Evolutionary conservation across 2,888 invertebrate species (phyloP).

Genomic region (Vesta saturnalis): DNA sequence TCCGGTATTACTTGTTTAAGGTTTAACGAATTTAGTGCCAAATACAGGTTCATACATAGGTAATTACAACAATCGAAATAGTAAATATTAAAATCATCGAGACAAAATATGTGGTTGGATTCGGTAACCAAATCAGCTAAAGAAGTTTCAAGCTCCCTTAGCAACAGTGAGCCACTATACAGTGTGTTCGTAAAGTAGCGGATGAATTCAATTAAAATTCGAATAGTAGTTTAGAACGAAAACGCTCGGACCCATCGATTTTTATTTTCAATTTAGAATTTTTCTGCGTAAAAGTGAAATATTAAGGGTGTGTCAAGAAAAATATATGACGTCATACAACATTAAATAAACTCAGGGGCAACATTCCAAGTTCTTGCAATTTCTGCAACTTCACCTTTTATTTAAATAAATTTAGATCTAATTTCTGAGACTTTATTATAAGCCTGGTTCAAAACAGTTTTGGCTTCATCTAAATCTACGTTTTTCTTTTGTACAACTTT

Average conservation of each 20-base stretch:
- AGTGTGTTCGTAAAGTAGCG: too few species aligned
- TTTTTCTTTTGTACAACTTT: background rate
- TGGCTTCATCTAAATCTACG: background rate
- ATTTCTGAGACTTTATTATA: background rate
- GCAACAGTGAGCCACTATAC: background rate
- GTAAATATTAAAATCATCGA: background rate
- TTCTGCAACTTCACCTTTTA: background rate
- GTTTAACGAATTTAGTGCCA: background rate
- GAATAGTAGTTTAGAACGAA: too few species aligned
- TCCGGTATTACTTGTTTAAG: too few species aligned
- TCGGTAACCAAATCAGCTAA: background rate
- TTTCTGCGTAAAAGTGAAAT: too few species aligned
- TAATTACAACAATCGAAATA: too few species aligned
- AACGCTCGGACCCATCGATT: too few species aligned
- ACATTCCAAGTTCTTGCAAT: background rate
- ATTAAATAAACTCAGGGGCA: background rate
- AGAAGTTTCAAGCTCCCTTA: background rate
- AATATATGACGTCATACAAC: too few species aligned
- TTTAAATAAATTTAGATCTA: background rate
- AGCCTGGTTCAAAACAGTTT: background rate
- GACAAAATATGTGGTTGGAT: background rate
- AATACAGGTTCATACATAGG: background rate
- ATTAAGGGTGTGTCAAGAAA: too few species aligned
- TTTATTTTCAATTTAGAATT: too few species aligned
- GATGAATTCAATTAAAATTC: too few species aligned